Conservation (phyloP, 2,797 vertebrate species). For the Tokudaia muenninki region DNA sequence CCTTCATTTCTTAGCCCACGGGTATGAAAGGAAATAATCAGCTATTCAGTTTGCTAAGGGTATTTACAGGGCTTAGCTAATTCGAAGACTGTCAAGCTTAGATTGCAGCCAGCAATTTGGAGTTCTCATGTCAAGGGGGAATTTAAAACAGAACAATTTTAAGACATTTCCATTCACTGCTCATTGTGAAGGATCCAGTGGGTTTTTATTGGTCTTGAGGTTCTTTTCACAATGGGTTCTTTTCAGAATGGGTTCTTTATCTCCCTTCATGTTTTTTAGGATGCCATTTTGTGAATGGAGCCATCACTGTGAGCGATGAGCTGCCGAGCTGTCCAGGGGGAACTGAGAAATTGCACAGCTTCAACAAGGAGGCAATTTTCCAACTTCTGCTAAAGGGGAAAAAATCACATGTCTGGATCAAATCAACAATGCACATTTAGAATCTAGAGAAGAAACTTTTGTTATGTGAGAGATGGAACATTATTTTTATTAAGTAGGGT, state of each 20-base stretch:
- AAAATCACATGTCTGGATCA: slow-evolving; percentile 39
- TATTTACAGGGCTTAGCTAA: slow-evolving; percentile 42
- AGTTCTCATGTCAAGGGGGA: slow-evolving; percentile 30
- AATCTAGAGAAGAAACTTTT: slow-evolving; percentile 64
- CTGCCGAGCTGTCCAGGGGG: slow-evolving; percentile 60
- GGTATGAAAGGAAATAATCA: background rate
- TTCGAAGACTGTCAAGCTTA: slow-evolving; percentile 44
- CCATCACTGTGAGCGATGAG: slow-evolving; percentile 59
- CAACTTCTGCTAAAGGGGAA: slow-evolving; percentile 53
- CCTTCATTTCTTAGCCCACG: background rate
- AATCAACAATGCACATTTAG: slow-evolving; percentile 65
- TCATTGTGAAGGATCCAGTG: slow-evolving; percentile 45
- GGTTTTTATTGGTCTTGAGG: slow-evolving; percentile 61
- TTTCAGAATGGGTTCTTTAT: slow-evolving; percentile 68
- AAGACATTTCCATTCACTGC: slow-evolving; percentile 4
- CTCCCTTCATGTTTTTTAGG: slow-evolving; percentile 73
- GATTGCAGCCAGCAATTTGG: background rate
- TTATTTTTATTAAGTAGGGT: slow-evolving; percentile 66
- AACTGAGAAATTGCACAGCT: slow-evolving; percentile 61
- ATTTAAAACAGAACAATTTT: slow-evolving; percentile 64
- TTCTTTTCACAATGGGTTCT: slow-evolving; percentile 73
- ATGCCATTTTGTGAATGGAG: slow-evolving; percentile 78
- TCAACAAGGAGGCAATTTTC: slow-evolving; percentile 61
- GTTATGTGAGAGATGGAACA: slow-evolving; percentile 68
- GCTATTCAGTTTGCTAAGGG: background rate